Evolutionary conservation across 1,140 invertebrate genomes (phyloP), one percentile per base, ranked within the genome.

Genomic region (Musca vetustissima): DNA sequence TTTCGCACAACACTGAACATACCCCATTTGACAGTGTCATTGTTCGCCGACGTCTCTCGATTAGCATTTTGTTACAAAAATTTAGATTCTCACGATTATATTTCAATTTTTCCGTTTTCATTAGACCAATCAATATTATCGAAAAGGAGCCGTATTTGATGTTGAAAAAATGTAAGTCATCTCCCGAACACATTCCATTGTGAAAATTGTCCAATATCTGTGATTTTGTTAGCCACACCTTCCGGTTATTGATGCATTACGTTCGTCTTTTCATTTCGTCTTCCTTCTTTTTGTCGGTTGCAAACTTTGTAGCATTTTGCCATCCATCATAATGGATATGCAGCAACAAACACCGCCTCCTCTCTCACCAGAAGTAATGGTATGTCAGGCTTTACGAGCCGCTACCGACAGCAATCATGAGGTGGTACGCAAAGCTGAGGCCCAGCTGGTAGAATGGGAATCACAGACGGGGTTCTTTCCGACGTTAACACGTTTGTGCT

Each of bases 381-480:
- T 82, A 36, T 81, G 74, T 64, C 73, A 80, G 67, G 75, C 93
- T 48, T 85, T 98, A n/a, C 88, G 90, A 74, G 86, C 88, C 77
- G 95, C 94, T 43, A 89, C 92, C 67, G 95, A 91, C 84, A 93
- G 96, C 84, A 89, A 95, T 83, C 86, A 92, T 17, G 88, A 89
- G 72, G 84, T 94, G 36, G 83, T 98, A 25, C 96, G 96, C 84
- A 90, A 91, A 43, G 94, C 95, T 17, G 95, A 97, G 83, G 86
- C 89, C 70, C 92, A 92, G 74, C 85, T 98, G 13, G 88, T 89
- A 77, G 88, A 91, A 85, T 96, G 94, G 93, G 94, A 97, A 85
- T 89, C 85, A 50, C 88, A 93, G 79, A 89, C 90, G 53, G 95
- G 95, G 68, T 97, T 96, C 83, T 96, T 97, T 84, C 8, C 57